Evolutionary conservation across 1,140 invertebrate genomes (phyloP).

Genomic region (Drosophila pandora): DNA sequence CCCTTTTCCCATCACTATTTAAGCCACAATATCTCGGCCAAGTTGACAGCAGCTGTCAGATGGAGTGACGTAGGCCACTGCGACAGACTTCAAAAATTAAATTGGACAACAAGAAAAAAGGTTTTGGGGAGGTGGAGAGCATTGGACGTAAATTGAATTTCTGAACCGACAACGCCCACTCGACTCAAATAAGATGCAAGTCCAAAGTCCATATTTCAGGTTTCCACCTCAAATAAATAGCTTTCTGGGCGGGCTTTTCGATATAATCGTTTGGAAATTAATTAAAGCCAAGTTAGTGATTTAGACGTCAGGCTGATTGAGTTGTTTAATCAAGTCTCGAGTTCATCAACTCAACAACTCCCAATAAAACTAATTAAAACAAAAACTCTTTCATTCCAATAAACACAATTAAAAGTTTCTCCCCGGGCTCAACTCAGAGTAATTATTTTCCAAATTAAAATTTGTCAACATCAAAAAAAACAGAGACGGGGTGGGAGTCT

Average conservation of each 20-base stretch:
- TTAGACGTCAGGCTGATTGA: not conserved
- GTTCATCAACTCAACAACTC: too few species aligned
- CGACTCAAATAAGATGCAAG: conserved; percentile 3
- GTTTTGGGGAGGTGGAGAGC: not conserved
- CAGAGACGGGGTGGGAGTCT: not conserved
- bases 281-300: conserved; percentile 3
- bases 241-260: not conserved
- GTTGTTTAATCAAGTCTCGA: not conserved
- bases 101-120: conserved; percentile 12
- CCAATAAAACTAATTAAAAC: conserved; percentile 18
- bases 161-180: conserved; percentile 15
- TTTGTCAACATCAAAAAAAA: not conserved
- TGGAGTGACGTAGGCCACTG: conserved; percentile 12
- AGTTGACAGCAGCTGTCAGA: conserved; percentile 34
- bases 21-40: conserved; percentile 26
- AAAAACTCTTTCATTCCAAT: not conserved
- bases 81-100: conserved; percentile 26
- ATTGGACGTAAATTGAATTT: conserved; percentile 40
- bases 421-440: not conserved
- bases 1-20: conserved; percentile 8
- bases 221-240: not conserved
- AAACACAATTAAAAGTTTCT: conserved; percentile 4
- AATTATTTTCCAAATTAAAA: conserved; percentile 37
- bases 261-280: conserved; percentile 7
- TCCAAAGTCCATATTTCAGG: conserved; percentile 12